phyloP scores from a whole-genome alignment of 2,797 vertebrate genomes.

The Syndactyla subalaris region DNA sequence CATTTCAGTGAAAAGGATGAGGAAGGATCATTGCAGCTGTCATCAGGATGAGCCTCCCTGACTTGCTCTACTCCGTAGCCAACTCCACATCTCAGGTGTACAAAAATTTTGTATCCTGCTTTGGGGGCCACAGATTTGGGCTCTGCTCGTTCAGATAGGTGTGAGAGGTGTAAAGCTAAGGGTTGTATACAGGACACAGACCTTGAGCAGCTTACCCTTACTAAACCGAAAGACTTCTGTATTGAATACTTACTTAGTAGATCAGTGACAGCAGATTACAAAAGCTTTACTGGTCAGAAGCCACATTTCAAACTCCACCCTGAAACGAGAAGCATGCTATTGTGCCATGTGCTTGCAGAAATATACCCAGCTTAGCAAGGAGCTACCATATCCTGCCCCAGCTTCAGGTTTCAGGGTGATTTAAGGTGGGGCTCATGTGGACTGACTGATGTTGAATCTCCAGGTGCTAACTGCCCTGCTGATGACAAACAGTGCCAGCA shows the following conservation, averaged over 20 bases:
- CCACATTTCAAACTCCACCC: constrained; percentile 5
- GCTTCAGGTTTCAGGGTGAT: background rate
- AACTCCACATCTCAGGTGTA: background rate
- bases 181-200: background rate
- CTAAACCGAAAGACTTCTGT: background rate
- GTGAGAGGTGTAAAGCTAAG: background rate
- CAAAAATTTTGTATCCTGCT: background rate
- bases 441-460: background rate
- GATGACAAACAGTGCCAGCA: background rate
- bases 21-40: background rate
- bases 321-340: background rate
- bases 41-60: background rate
- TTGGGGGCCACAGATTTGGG: background rate
- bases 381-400: constrained; percentile 15
- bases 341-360: background rate
- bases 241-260: background rate
- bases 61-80: background rate
- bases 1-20: background rate
- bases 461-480: background rate
- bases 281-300: background rate
- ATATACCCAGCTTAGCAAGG: background rate
- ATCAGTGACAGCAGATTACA: background rate
- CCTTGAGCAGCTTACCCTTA: background rate
- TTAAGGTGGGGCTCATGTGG: constrained; percentile 1
- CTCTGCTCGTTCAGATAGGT: background rate